A percentile compares a stretch with the other conserved stretches of the same genome.
Evolutionary conservation across 2,888 invertebrate species (phyloP).

Genomic region (Belgica antarctica): DNA sequence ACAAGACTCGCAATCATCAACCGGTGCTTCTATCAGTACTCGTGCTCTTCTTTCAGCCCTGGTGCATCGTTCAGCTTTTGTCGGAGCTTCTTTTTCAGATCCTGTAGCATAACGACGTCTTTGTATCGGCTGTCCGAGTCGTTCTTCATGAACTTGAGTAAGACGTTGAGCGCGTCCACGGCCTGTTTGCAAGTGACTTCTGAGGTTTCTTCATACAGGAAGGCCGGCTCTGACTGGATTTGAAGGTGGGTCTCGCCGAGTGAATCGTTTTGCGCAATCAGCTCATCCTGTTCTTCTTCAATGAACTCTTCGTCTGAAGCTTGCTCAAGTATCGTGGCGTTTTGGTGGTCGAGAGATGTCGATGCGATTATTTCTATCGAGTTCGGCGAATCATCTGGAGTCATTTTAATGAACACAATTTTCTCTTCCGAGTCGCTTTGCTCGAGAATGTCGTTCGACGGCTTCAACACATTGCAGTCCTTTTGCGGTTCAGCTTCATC

Average conservation of each 20-base stretch:
- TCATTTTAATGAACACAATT: constrained; percentile 17
- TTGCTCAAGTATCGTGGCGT: not conserved
- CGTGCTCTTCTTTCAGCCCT: not conserved
- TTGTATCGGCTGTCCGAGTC: constrained; percentile 31
- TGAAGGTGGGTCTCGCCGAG: not conserved
- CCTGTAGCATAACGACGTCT: constrained; percentile 29
- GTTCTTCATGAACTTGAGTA: constrained; percentile 40
- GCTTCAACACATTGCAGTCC: not conserved
- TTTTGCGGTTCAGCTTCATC: constrained; percentile 42
- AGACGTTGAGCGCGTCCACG: constrained; percentile 15
- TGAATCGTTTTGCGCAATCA: constrained; percentile 1
- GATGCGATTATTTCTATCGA: constrained; percentile 17
- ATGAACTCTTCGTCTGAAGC: constrained; percentile 23
- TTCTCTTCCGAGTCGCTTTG: constrained; percentile 16
- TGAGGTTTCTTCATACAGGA: constrained; percentile 9
- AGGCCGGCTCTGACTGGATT: not conserved
- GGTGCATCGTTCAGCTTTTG: not conserved
- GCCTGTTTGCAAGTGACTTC: constrained; percentile 39
- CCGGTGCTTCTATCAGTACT: not conserved
- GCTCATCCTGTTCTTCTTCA: constrained; percentile 21
- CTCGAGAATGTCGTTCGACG: not conserved
- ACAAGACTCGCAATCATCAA: not conserved
- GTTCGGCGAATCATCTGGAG: not conserved
- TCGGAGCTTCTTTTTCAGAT: constrained; percentile 29
- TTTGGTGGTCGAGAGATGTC: not conserved